Conservation (phyloP, 1,140 invertebrate species). For the Leptonema lineaticorne region DNA sequence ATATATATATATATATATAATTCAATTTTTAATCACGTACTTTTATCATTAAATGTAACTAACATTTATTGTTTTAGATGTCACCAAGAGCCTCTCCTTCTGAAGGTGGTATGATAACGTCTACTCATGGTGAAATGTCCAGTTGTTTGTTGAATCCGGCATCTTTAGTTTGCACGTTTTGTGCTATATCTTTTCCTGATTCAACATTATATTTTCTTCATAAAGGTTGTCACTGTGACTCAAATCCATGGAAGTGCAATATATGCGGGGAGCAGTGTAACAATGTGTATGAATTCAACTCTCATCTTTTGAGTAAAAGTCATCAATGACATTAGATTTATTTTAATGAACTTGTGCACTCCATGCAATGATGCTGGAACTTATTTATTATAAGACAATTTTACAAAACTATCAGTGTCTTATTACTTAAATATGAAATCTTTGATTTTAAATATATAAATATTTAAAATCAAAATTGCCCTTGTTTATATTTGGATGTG, state of each 20-base stretch:
- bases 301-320: constrained; percentile 90
- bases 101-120: constrained; percentile 67
- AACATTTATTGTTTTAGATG: constrained; percentile 31
- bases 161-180: constrained; percentile 78
- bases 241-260: constrained; percentile 97
- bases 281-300: constrained; percentile 95
- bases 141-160: constrained; percentile 52
- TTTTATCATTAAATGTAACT: no score
- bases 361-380: neutral
- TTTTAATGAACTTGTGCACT: constrained; percentile 9
- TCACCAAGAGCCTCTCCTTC: constrained; percentile 59
- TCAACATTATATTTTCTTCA: constrained; percentile 95
- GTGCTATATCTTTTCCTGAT: constrained; percentile 92
- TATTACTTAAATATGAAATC: constrained; percentile 1
- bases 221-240: constrained; percentile 95
- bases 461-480: no score
- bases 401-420: constrained; percentile 21
- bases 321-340: constrained; percentile 68
- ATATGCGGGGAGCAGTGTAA: constrained; percentile 92
- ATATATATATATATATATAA: no score
- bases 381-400: constrained; percentile 3
- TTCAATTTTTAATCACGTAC: neutral
- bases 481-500: neutral
- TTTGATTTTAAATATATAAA: neutral
- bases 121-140: constrained; percentile 59